Percentiles rank a stretch among this genome's conserved stretches.
Conservation (phyloP, 2,888 invertebrate genomes). For the Aplocera efformata region DNA sequence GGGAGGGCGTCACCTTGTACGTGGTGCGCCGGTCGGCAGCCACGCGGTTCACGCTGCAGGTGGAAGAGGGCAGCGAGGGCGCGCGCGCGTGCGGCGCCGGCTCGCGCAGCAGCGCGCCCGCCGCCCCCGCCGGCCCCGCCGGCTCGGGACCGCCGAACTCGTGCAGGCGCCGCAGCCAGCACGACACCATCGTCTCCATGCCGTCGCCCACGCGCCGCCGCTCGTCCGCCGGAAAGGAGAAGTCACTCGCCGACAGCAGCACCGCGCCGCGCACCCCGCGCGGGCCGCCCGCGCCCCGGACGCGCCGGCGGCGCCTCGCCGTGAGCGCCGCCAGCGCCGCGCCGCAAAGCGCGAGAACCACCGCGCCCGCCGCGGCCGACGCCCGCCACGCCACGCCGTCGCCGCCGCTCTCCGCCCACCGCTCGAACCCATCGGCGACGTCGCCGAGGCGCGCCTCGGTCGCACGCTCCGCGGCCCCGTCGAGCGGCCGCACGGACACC, state of each 20-base stretch:
- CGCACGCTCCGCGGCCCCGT: constrained; percentile 33
- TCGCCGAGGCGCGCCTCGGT: constrained; percentile 33
- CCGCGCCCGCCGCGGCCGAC: constrained; percentile 18
- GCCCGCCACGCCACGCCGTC: constrained; percentile 13
- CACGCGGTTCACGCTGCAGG: constrained; percentile 71
- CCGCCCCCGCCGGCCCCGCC: constrained; percentile 84
- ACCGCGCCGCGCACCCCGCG: constrained; percentile 17
- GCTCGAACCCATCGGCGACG: constrained; percentile 21
- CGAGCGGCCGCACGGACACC: constrained; percentile 31
- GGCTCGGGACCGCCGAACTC: constrained; percentile 91
- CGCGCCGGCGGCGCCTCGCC: constrained; percentile 23
- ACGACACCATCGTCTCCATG: constrained; percentile 92
- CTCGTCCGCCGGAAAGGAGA: constrained; percentile 53
- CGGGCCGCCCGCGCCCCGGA: constrained; percentile 12
- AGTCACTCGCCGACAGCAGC: constrained; percentile 41
- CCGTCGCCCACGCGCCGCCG: constrained; percentile 81
- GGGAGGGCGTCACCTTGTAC: constrained; percentile 90
- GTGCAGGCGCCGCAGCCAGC: constrained; percentile 91
- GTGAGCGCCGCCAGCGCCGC: constrained; percentile 10
- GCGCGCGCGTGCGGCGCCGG: constrained; percentile 72
- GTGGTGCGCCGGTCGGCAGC: constrained; percentile 85
- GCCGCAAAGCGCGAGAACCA: constrained; percentile 15
- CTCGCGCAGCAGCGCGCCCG: constrained; percentile 89
- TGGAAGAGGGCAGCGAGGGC: constrained; percentile 73
- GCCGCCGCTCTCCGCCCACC: constrained; percentile 17